phyloP scores from a whole-genome alignment of 2,113 vertebrate genomes.

The Regulus satrapa region DNA sequence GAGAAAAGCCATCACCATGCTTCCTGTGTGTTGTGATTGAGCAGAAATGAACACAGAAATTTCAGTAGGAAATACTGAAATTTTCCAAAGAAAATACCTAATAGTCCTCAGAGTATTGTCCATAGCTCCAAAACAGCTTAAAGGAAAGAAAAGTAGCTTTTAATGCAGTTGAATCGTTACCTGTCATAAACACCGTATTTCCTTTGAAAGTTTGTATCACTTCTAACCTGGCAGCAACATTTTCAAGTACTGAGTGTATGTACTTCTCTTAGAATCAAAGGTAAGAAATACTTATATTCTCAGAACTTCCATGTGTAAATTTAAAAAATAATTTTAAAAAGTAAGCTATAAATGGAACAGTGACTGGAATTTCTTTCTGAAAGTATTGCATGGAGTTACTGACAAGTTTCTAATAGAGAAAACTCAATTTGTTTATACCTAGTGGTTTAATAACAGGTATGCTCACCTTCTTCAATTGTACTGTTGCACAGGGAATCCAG shows the following conservation, averaged over 20 bases:
- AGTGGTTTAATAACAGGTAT: neutral
- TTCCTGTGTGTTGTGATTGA: neutral
- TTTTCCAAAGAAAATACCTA: neutral
- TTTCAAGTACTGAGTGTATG: constrained; percentile 30
- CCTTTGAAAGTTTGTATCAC: neutral
- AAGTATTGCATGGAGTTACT: neutral
- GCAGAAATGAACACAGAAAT: neutral
- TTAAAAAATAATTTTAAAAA: neutral
- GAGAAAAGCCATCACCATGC: neutral
- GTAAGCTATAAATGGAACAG: neutral
- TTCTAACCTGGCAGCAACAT: constrained; percentile 52
- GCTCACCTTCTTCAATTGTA: neutral
- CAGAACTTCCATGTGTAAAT: constrained; percentile 23
- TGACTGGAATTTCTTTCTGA: neutral
- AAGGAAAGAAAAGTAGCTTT: constrained; percentile 42
- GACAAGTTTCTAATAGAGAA: neutral
- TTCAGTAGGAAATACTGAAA: neutral
- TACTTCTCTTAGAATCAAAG: constrained; percentile 43
- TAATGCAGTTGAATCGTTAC: neutral
- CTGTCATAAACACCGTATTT: constrained; percentile 18
- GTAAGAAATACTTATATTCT: constrained; percentile 25
- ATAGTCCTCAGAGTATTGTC: neutral
- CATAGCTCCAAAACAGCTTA: neutral
- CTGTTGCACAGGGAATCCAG: neutral
- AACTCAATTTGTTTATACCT: neutral